A percentile compares a stretch with the other conserved stretches of the same genome.
Evolutionary conservation across 2,888 invertebrate species (phyloP).

Genomic region (Monoplex corrugatus): DNA sequence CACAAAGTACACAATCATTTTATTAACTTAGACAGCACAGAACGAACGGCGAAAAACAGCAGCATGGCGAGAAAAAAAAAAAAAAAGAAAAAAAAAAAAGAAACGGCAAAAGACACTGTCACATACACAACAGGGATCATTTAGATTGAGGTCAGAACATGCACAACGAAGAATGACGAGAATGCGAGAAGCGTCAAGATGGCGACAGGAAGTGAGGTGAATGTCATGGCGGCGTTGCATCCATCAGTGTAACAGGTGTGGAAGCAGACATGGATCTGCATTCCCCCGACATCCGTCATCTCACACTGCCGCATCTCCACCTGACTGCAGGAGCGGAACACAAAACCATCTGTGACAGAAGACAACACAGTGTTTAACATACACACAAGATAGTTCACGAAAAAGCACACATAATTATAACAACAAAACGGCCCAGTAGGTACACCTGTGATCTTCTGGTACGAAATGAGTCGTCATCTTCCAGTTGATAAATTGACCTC

Average conservation of each 20-base stretch:
- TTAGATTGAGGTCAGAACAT: too few relatives aligned
- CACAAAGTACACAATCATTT: neutral
- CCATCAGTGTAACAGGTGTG: conserved; percentile 48
- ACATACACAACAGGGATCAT: neutral
- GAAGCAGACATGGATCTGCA: conserved; percentile 31
- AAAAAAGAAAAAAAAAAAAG: neutral
- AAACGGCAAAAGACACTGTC: neutral
- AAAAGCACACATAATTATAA: too few relatives aligned
- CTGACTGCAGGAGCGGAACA: conserved; percentile 31
- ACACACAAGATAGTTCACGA: too few relatives aligned
- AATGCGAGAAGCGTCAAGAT: neutral
- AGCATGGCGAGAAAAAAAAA: neutral
- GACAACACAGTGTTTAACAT: too few relatives aligned
- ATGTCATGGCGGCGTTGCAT: conserved; percentile 43
- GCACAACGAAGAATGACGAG: too few relatives aligned
- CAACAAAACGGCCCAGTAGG: too few relatives aligned
- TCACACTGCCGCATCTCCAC: conserved; percentile 19
- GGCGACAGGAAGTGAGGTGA: conserved; percentile 37
- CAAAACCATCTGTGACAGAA: conserved; percentile 39
- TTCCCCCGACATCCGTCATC: neutral
- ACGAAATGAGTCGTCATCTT: too few relatives aligned
- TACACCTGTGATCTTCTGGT: too few relatives aligned
- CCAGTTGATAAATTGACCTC: too few relatives aligned
- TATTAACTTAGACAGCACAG: neutral
- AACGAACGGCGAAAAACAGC: neutral